A percentile compares a stretch with the other conserved stretches of the same genome.
These are phyloP conservation scores for Octopus bimaculoides DNA, from an alignment of 1,140 invertebrate genomes.

Conservation along the genomic window DNA sequence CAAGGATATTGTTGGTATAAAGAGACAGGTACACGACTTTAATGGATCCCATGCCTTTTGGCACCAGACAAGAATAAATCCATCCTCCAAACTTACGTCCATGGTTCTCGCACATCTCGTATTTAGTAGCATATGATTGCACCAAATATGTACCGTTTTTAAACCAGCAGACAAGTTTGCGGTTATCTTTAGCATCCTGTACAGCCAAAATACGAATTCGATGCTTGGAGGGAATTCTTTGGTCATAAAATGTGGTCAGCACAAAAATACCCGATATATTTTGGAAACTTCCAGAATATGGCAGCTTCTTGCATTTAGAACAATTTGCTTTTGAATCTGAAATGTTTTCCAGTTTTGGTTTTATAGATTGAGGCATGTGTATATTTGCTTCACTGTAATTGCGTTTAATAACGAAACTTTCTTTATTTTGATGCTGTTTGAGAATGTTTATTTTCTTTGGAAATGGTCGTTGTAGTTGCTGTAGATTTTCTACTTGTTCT, in stretches of 20 bases:
- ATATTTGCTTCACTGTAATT: too few relatives aligned
- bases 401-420: too few relatives aligned
- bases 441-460: too few relatives aligned
- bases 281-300: constrained; percentile 16
- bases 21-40: too few relatives aligned
- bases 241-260: constrained; percentile 37
- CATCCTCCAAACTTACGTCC: constrained; percentile 45
- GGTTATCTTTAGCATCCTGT: constrained; percentile 17
- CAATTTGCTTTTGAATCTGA: too few relatives aligned
- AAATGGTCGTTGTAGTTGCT: too few relatives aligned
- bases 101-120: constrained; percentile 55
- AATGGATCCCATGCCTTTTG: constrained; percentile 8
- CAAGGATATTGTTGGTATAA: too few relatives aligned
- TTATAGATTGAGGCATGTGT: too few relatives aligned
- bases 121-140: constrained; percentile 25
- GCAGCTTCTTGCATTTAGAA: background rate
- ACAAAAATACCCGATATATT: constrained; percentile 29
- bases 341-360: too few relatives aligned
- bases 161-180: constrained; percentile 32
- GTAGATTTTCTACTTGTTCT: too few relatives aligned
- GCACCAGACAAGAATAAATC: constrained; percentile 44
- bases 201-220: constrained; percentile 30
- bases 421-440: too few relatives aligned
- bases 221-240: constrained; percentile 18
- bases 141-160: constrained; percentile 11